Conservation (phyloP, 1,140 invertebrate genomes). For the Drosophila kanapiae region DNA sequence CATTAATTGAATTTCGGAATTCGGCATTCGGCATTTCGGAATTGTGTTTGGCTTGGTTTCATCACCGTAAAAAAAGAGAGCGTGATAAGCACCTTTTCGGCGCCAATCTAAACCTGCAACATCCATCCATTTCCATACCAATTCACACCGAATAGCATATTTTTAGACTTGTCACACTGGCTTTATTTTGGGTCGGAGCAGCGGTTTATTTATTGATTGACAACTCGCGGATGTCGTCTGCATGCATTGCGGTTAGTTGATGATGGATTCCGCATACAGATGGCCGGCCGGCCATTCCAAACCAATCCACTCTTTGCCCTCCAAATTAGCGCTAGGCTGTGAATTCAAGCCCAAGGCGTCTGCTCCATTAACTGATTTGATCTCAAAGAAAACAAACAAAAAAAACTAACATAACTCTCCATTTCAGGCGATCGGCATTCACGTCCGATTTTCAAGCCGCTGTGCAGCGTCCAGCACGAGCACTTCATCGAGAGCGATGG, state of each 20-base stretch:
- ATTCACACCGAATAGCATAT: slow-evolving; percentile 50
- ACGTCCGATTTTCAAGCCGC: slow-evolving; percentile 75
- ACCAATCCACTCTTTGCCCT: neutral
- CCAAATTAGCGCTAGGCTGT: slow-evolving; percentile 53
- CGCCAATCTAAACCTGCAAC: neutral
- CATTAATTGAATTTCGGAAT: slow-evolving; percentile 67
- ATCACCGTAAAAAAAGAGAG: slow-evolving; percentile 9
- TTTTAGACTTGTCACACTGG: slow-evolving; percentile 45
- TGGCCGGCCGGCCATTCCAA: neutral
- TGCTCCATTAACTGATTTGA: slow-evolving; percentile 28
- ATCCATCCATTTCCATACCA: slow-evolving; percentile 33
- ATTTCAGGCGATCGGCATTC: slow-evolving; percentile 71
- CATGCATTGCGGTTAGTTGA: slow-evolving; percentile 24
- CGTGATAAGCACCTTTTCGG: slow-evolving; percentile 27
- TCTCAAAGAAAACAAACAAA: neutral
- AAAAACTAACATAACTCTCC: neutral
- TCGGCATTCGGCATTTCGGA: slow-evolving; percentile 2
- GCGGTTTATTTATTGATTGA: slow-evolving; percentile 54
- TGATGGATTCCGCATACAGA: slow-evolving; percentile 29
- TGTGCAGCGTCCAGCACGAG: slow-evolving; percentile 78
- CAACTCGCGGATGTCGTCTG: slow-evolving; percentile 41
- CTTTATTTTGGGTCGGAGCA: slow-evolving; percentile 16
- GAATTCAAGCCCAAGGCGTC: slow-evolving; percentile 49
- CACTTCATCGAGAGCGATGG: slow-evolving; percentile 83
- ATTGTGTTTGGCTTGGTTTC: slow-evolving; percentile 32